phyloP scores from a whole-genome alignment of 2,888 invertebrate species.

The Antitype chi region DNA sequence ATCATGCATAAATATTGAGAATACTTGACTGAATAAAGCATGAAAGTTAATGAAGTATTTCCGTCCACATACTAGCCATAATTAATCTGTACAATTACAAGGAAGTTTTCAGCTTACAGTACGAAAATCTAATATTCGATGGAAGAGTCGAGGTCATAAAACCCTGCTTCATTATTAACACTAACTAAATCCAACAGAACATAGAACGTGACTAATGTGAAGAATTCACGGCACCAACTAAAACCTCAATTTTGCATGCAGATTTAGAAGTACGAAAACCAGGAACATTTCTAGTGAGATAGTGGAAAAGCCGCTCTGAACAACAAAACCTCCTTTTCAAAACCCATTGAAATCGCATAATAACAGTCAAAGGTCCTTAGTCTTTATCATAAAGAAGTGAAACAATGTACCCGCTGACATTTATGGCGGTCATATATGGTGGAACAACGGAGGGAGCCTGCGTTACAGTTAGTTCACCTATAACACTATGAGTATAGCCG shows the following conservation, averaged over 20 bases:
- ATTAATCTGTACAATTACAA: conserved; percentile 7
- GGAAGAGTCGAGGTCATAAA: conserved; percentile 2
- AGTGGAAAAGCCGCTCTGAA: conserved; percentile 14
- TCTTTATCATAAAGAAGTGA: conserved; percentile 57
- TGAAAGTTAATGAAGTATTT: background rate
- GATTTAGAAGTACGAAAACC: conserved; percentile 5
- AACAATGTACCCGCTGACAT: conserved; percentile 64
- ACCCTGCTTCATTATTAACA: conserved; percentile 4
- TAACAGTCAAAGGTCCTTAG: conserved; percentile 58
- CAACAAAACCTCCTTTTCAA: conserved; percentile 39
- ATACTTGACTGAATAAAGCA: conserved; percentile 21
- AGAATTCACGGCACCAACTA: conserved; percentile 13
- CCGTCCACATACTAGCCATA: background rate
- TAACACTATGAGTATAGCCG: conserved; percentile 77
- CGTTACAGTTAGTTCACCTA: conserved; percentile 82
- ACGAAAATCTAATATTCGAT: background rate
- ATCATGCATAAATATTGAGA: background rate
- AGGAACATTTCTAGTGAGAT: conserved; percentile 32
- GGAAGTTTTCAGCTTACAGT: background rate
- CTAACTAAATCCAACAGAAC: conserved; percentile 27
- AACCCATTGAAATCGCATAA: conserved; percentile 56
- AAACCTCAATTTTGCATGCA: conserved; percentile 21
- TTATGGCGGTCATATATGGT: conserved; percentile 69
- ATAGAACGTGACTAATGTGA: conserved; percentile 16
- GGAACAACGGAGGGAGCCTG: conserved; percentile 76